Percentiles rank a stretch among this genome's conserved stretches.
Conservation (phyloP, 2,797 vertebrate genomes). For the Cichlasoma orientale region DNA sequence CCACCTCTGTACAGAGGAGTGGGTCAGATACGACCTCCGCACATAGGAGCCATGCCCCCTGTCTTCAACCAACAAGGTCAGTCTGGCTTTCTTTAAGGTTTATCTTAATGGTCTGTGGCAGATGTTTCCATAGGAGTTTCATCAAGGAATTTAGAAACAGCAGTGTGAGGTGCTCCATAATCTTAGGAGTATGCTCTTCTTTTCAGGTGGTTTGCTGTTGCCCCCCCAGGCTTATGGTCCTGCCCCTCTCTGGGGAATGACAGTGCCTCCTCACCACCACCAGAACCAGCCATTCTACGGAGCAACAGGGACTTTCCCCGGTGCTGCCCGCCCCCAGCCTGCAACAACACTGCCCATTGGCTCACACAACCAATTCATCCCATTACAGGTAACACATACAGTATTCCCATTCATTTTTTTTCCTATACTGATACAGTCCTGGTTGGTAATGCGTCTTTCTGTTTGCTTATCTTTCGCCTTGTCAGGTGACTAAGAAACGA, state of each 20-base stretch:
- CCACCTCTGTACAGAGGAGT: conserved; percentile 86
- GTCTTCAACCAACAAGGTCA: conserved; percentile 88
- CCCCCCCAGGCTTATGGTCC: conserved; percentile 84
- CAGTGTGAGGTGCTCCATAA: no score
- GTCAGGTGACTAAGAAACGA: conserved; percentile 96
- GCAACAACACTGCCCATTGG: conserved; percentile 79
- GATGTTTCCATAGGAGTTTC: no score
- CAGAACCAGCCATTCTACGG: conserved; percentile 84
- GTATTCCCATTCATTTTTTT: neutral
- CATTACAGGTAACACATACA: conserved; percentile 83
- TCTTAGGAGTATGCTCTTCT: neutral
- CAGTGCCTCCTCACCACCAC: conserved; percentile 76
- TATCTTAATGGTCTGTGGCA: no score
- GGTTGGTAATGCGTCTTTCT: neutral
- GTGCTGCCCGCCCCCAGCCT: conserved; percentile 73
- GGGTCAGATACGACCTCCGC: conserved; percentile 81
- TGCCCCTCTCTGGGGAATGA: conserved; percentile 85
- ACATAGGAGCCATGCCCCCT: conserved; percentile 82
- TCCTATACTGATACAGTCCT: neutral
- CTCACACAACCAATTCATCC: conserved; percentile 95
- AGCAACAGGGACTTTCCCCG: conserved; percentile 80
- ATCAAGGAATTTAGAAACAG: neutral
- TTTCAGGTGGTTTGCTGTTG: conserved; percentile 80
- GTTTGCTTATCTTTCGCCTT: neutral
- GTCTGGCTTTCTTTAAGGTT: neutral